A percentile compares a stretch with the other conserved stretches of the same genome.
Conservation (phyloP, 2,888 invertebrate species). For the Hypolimnas misippus region DNA sequence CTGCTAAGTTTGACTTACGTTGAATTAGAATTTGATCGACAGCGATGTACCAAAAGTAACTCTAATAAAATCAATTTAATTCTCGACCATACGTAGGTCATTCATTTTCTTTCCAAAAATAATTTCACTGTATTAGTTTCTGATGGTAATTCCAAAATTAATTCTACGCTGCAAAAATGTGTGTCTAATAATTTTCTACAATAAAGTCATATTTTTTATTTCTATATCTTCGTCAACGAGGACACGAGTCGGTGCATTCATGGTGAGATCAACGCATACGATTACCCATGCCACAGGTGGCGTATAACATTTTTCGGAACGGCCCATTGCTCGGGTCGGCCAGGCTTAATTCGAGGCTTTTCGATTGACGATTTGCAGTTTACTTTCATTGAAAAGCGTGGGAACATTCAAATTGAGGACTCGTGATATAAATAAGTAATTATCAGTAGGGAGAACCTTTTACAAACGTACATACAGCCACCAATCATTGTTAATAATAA, state of each 20-base stretch:
- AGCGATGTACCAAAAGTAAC: no score
- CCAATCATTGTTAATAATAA: no score
- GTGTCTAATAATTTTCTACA: no score
- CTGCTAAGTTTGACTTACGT: no score
- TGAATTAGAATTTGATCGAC: no score
- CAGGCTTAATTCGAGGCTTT: constrained; percentile 71
- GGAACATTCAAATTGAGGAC: constrained; percentile 50
- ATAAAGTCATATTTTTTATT: constrained; percentile 25
- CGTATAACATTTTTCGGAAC: constrained; percentile 81
- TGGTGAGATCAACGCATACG: constrained; percentile 80
- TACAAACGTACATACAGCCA: no score
- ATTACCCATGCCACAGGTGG: constrained; percentile 82
- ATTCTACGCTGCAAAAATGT: no score
- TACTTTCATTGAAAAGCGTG: constrained; percentile 75
- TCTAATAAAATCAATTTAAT: no score
- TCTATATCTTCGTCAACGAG: constrained; percentile 57
- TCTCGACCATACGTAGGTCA: no score
- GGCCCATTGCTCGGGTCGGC: constrained; percentile 57
- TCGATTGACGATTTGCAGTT: constrained; percentile 68
- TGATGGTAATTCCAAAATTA: no score
- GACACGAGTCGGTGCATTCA: constrained; percentile 64
- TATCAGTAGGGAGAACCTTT: neutral
- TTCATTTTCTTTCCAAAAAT: no score
- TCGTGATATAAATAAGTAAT: neutral
- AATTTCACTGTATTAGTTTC: no score